Percentiles rank a stretch among this genome's conserved stretches.
Evolutionary conservation across 2,797 vertebrate genomes (phyloP).

Genomic region (Lutjanus argentimaculatus): DNA sequence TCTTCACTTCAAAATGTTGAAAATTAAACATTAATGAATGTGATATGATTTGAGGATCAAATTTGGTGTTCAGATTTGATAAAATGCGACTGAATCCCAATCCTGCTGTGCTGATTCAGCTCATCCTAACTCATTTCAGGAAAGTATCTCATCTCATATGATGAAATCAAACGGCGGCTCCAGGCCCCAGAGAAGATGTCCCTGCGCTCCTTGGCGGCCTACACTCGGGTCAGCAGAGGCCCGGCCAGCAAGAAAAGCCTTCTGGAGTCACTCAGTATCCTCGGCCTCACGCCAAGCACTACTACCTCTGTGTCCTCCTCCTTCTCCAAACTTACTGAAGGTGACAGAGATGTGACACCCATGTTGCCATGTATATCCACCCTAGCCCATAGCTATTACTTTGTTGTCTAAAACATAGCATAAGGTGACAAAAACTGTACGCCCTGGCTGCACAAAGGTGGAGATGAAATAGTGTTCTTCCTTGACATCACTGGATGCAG

Average conservation of each 20-base stretch:
- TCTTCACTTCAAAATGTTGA: neutral
- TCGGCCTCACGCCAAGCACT: constrained; percentile 87
- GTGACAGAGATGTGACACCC: constrained; percentile 55
- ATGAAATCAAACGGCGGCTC: constrained; percentile 87
- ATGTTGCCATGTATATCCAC: too few species aligned
- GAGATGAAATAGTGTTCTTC: too few species aligned
- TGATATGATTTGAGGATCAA: neutral
- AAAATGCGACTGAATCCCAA: neutral
- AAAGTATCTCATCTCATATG: constrained; percentile 85
- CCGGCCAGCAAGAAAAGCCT: constrained; percentile 89
- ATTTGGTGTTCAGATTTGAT: constrained; percentile 2
- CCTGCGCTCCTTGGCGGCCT: constrained; percentile 87
- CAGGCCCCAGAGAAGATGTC: constrained; percentile 90
- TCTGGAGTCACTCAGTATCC: constrained; percentile 83
- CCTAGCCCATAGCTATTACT: too few species aligned
- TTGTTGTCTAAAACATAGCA: too few species aligned
- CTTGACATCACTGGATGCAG: too few species aligned
- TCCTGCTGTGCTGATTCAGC: neutral
- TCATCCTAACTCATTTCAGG: constrained; percentile 53
- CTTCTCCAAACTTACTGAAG: constrained; percentile 90
- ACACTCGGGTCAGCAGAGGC: constrained; percentile 89
- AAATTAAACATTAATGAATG: neutral
- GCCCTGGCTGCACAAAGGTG: too few species aligned
- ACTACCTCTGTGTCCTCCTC: constrained; percentile 89
- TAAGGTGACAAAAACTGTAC: too few species aligned